Conservation (phyloP, 2,797 vertebrate genomes). For the Ispidina picta region DNA sequence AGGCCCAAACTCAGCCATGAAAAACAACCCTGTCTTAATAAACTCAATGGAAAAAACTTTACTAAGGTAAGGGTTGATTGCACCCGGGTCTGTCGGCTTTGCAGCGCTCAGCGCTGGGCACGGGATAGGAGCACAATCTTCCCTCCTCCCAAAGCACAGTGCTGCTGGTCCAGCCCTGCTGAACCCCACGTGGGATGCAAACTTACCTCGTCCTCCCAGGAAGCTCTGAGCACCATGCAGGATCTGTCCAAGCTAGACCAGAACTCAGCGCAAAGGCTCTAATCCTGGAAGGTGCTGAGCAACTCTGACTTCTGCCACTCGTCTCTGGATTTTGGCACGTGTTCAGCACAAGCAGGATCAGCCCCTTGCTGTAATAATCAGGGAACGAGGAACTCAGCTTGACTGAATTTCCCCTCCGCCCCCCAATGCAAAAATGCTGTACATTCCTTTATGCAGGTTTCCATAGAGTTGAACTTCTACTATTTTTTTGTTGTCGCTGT, state of each 20-base stretch:
- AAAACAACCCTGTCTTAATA: not conserved
- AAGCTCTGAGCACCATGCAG: not conserved
- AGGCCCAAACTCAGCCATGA: not conserved
- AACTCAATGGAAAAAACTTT: not conserved
- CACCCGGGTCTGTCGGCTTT: not conserved
- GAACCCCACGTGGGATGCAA: not conserved
- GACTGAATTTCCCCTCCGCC: conserved; percentile 18
- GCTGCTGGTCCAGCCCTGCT: not conserved
- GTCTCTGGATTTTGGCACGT: conserved; percentile 6
- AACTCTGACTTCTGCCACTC: not conserved
- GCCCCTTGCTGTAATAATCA: conserved; percentile 30
- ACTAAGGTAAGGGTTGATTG: not conserved
- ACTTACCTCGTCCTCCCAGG: not conserved
- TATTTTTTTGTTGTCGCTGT: conserved; percentile 53
- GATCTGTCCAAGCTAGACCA: not conserved
- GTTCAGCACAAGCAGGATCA: conserved; percentile 27
- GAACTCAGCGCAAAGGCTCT: not conserved
- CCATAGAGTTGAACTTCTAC: conserved; percentile 75
- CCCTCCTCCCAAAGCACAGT: not conserved
- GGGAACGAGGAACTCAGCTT: conserved; percentile 42
- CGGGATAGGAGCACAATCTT: not conserved
- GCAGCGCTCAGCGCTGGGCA: not conserved
- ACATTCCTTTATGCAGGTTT: conserved; percentile 76
- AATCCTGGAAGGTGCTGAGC: conserved; percentile 50
- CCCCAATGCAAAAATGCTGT: conserved; percentile 69